Evolutionary conservation across 2,113 vertebrate species (phyloP).

Genomic region (Cynocephalus volans): DNA sequence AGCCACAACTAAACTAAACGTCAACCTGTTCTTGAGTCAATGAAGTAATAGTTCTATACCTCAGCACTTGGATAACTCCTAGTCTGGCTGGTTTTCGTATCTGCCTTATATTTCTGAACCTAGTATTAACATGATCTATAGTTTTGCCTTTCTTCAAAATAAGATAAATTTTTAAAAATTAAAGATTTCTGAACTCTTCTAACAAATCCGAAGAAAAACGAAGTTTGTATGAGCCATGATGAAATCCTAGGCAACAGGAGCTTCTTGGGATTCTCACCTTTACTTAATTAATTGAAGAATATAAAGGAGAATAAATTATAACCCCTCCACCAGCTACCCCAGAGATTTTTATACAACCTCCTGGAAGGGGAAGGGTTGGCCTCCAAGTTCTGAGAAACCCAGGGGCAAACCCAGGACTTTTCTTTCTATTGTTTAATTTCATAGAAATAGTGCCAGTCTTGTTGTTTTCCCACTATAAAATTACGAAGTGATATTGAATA

Average conservation of each 20-base stretch:
- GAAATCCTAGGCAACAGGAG: not conserved
- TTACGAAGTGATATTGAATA: not conserved
- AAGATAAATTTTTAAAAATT: not conserved
- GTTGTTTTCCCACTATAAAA: constrained; percentile 12
- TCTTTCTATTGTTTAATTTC: not conserved
- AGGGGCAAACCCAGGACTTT: not conserved
- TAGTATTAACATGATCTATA: not conserved
- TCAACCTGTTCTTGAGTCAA: not conserved
- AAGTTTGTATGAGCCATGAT: not conserved
- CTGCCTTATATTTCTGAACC: constrained; percentile 17
- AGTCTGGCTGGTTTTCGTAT: not conserved
- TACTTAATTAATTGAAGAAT: not conserved
- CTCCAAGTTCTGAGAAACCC: not conserved
- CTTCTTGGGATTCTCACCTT: not conserved
- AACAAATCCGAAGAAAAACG: not conserved
- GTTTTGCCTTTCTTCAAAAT: not conserved
- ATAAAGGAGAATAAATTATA: not conserved
- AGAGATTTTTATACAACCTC: not conserved
- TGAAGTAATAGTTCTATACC: not conserved
- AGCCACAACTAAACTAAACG: not conserved
- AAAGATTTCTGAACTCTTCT: not conserved
- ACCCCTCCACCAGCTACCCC: not conserved
- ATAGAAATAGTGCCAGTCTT: not conserved
- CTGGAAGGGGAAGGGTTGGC: not conserved
- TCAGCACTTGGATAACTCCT: not conserved